A percentile compares a stretch with the other conserved stretches of the same genome.
These are phyloP conservation scores for Urocolius indicus DNA, from an alignment of 2,113 vertebrate genomes.

Conservation along the genomic window DNA sequence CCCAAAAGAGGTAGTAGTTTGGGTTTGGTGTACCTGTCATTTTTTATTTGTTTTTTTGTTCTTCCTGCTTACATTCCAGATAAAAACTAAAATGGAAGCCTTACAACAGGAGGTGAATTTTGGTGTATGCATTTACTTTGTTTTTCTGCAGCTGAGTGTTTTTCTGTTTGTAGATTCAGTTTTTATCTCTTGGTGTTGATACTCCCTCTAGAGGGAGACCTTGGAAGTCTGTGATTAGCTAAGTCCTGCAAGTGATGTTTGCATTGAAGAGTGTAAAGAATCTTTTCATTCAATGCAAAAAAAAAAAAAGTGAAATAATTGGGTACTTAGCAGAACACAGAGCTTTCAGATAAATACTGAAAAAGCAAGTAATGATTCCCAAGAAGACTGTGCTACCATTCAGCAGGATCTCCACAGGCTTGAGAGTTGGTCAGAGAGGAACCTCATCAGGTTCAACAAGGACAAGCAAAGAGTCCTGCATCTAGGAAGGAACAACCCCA, in stretches of 20 bases:
- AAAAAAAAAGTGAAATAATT: not conserved
- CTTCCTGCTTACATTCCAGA: not conserved
- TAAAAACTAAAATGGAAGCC: not conserved
- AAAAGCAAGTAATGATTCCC: not conserved
- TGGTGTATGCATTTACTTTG: not conserved
- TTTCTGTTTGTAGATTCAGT: not conserved
- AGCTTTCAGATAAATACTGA: not conserved
- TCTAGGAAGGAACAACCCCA: no score
- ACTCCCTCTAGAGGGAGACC: conserved; percentile 54
- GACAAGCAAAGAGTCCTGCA: no score
- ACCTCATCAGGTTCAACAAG: no score
- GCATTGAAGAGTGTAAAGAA: accelerated
- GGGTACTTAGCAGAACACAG: not conserved
- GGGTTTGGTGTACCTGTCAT: not conserved
- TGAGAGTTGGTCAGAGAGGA: no score
- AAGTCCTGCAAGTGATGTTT: not conserved
- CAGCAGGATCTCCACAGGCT: no score
- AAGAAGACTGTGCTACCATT: no score
- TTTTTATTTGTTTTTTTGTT: not conserved
- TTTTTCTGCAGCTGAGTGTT: not conserved
- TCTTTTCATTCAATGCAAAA: not conserved
- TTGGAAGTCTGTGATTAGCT: not conserved
- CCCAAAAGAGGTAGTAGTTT: not conserved
- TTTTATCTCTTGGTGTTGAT: not conserved
- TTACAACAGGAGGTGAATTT: not conserved